Percentiles rank a stretch among this genome's conserved stretches.
Conservation (phyloP, 2,888 invertebrate species). For the Athalia cordata region DNA sequence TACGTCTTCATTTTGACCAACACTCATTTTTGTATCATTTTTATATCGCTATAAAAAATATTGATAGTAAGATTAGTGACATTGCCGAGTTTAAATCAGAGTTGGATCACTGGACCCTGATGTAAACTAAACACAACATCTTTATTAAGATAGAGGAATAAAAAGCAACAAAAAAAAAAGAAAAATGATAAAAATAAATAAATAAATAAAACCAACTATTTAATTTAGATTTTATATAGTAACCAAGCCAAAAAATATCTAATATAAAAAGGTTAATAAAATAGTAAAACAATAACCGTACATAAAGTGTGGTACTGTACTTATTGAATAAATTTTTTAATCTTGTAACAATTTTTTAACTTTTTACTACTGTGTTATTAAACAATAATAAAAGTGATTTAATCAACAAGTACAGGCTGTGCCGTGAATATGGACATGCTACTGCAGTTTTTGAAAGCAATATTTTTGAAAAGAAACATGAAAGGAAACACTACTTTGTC, state of each 20-base stretch:
- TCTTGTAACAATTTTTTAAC: conserved; percentile 44
- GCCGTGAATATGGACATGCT: conserved; percentile 31
- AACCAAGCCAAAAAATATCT: conserved; percentile 68
- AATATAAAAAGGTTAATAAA: conserved; percentile 42
- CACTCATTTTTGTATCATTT: conserved; percentile 36
- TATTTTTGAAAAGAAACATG: conserved; percentile 42
- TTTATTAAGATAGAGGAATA: conserved; percentile 34
- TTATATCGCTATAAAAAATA: conserved; percentile 21
- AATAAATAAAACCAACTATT: conserved; percentile 54
- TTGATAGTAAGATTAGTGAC: conserved; percentile 8
- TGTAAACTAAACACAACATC: conserved; percentile 36
- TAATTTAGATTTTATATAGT: conserved; percentile 67
- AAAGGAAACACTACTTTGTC: conserved; percentile 32
- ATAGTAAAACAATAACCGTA: conserved; percentile 32
- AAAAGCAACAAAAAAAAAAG: conserved; percentile 14
- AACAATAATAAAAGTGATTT: conserved; percentile 42
- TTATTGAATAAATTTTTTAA: conserved; percentile 35
- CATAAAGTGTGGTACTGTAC: conserved; percentile 38
- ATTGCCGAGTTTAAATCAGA: conserved; percentile 21
- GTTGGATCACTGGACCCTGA: conserved; percentile 7
- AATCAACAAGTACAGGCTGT: conserved; percentile 42
- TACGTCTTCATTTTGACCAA: conserved; percentile 15
- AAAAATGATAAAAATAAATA: conserved; percentile 17
- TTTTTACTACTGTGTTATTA: conserved; percentile 42
- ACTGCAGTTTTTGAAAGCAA: conserved; percentile 43